Percentiles rank a stretch among this genome's conserved stretches.
phyloP scores from a whole-genome alignment of 2,113 vertebrate genomes.

The Chaenocephalus aceratus region DNA sequence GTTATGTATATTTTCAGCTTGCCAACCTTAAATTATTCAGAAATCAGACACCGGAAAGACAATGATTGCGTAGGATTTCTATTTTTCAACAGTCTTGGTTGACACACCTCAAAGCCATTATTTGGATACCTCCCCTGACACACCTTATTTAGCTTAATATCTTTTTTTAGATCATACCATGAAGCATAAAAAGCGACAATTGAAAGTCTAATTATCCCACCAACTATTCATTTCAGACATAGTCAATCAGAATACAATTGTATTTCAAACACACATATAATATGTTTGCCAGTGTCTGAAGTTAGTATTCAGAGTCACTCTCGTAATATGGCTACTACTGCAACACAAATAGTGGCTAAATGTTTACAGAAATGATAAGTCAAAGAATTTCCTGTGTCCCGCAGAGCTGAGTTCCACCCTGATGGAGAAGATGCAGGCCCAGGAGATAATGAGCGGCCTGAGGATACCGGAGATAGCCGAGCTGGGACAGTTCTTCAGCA shows the following conservation, averaged over 20 bases:
- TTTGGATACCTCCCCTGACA: not conserved
- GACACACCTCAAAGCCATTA: not conserved
- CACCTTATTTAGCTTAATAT: not conserved
- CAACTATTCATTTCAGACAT: not conserved
- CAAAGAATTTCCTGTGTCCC: constrained; percentile 8
- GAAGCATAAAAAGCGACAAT: not conserved
- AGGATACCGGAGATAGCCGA: constrained; percentile 91
- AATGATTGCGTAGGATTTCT: no score
- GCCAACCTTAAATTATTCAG: not conserved
- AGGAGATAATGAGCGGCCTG: constrained; percentile 91
- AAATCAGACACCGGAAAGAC: not conserved
- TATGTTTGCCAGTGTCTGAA: not conserved
- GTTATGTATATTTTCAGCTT: not conserved
- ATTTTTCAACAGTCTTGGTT: no score
- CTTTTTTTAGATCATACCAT: no score
- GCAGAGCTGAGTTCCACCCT: constrained; percentile 91
- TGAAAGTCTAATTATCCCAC: not conserved
- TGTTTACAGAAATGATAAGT: not conserved
- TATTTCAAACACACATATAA: not conserved
- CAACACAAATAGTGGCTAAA: no score
- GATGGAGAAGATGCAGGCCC: constrained; percentile 96
- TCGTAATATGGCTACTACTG: not conserved
- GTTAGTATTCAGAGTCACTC: not conserved
- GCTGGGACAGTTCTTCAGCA: constrained; percentile 90
- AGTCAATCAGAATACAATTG: not conserved